Base-by-base conservation (phyloP, 35 echinoderm and acorn worm genomes). In the Apostichopus japonicus region DNA sequence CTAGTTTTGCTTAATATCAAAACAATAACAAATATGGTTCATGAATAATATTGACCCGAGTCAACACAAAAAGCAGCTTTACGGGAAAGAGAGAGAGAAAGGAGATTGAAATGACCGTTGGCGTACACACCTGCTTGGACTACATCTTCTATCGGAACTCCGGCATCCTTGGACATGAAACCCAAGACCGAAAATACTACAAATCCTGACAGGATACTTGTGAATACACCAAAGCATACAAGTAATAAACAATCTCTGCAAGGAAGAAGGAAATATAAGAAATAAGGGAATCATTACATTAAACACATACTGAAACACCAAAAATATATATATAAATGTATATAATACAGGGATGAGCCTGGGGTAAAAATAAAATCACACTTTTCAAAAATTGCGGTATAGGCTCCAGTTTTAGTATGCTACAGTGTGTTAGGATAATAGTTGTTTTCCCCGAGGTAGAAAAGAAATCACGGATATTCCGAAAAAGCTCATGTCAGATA, bases 151-250 rank as follows among this genome's bases (percentile, higher is more conserved):
- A 97, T 93, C 8, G 77, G 61, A 17, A 78, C 80, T 17, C 70
- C 70, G 65, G 91, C 22, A 76, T 97, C 96, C 17, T 95, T 51
- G 8, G 96, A 95, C 96, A 97, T 97, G 73, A 95, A 97, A 17
- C 96, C 96, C 6, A 97, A 57, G n/a, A 94, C 92, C 44, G 93
- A 94, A 53, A 97, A 97, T 72, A 97, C 94, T 7, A 91, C 93
- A 70, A 97, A 93, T 5, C 96, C 96, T 19, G 93, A 91, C 7
- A 97, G 86, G 21, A 97, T 93, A 79, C 93, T 95, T 11, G 96
- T 97, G 27, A 87, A 79, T 24, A 83, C 76, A 24, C 91, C 87
- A 17, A 94, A 51, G n/a, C 92, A 72, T 5, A 89, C 86, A 6
- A 97, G 71, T 13, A 97, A 78, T 8, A 97, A 56, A 76, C 93